phyloP scores from a whole-genome alignment of 2,888 invertebrate genomes.

The Heterodera filipjevi region DNA sequence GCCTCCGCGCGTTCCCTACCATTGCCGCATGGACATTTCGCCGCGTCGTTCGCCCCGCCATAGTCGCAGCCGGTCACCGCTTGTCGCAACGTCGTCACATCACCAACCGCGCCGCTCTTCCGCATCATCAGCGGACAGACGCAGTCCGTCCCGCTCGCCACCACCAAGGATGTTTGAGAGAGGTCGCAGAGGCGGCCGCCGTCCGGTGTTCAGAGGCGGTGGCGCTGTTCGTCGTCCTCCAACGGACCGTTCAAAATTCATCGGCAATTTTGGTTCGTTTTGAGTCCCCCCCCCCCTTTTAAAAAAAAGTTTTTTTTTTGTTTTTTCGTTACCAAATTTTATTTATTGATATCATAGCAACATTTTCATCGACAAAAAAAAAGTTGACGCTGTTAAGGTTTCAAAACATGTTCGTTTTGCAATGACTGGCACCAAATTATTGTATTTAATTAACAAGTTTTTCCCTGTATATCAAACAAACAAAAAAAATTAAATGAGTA shows the following conservation, averaged over 20 bases:
- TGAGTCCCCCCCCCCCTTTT: no score
- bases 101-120: background rate
- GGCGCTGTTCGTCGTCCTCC: background rate
- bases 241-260: constrained; percentile 4
- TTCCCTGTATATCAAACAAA: no score
- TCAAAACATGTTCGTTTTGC: no score
- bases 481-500: no score
- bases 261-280: constrained; percentile 22
- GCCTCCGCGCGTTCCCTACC: constrained; percentile 19
- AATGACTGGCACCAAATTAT: no score
- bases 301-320: background rate
- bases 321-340: no score
- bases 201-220: background rate
- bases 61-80: background rate
- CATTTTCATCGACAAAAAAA: no score
- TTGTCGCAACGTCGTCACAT: background rate
- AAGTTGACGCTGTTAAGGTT: no score
- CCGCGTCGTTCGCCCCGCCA: constrained; percentile 2
- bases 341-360: no score
- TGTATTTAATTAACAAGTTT: no score
- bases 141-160: constrained; percentile 12
- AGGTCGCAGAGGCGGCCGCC: background rate
- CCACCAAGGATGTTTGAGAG: background rate
- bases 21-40: constrained; percentile 18
- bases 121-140: background rate